phyloP scores from a whole-genome alignment of 2,113 vertebrate species.

The Phalacrocorax brasilianus region DNA sequence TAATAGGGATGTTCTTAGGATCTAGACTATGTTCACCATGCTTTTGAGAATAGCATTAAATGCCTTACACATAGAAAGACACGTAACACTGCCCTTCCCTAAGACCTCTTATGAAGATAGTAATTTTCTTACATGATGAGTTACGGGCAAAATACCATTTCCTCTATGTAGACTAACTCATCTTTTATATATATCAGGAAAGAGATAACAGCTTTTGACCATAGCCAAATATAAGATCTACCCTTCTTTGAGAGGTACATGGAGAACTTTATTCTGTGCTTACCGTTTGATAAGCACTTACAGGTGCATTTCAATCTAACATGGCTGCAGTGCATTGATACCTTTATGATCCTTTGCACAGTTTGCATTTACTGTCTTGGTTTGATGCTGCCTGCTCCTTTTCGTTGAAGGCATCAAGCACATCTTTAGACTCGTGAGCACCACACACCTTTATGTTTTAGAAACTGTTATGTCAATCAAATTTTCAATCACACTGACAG shows the following conservation, averaged over 20 bases:
- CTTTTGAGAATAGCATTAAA: neutral
- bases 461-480: neutral
- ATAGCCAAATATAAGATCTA: neutral
- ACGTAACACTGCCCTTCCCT: neutral
- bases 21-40: fast-evolving
- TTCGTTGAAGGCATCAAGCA: neutral
- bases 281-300: neutral
- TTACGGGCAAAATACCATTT: neutral
- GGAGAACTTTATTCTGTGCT: neutral
- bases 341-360: neutral
- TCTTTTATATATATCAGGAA: neutral
- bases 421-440: neutral
- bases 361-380: neutral
- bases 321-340: neutral
- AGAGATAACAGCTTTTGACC: neutral
- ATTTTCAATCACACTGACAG: neutral
- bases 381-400: neutral
- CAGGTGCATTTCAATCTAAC: neutral
- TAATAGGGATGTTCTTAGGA: neutral
- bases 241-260: neutral
- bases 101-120: neutral
- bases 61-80: neutral
- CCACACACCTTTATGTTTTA: neutral
- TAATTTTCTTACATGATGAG: neutral
- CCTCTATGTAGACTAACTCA: neutral